Evolutionary conservation across 2,797 vertebrate genomes (phyloP).

Genomic region (Etheostoma perlongum): DNA sequence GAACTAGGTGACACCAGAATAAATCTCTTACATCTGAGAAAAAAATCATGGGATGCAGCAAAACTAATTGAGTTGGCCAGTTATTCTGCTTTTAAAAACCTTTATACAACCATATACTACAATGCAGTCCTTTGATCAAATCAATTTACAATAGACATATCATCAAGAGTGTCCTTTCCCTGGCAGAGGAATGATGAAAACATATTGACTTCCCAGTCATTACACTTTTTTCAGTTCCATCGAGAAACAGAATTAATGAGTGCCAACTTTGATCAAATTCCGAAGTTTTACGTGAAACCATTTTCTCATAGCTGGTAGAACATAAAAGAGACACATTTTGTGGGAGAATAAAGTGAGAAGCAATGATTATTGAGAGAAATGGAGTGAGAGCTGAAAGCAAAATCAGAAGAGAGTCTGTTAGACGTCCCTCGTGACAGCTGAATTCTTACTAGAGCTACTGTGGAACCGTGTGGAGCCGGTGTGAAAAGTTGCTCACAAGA

Average conservation of each 20-base stretch:
- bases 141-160: background rate
- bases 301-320: conserved; percentile 26
- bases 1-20: too few relatives aligned
- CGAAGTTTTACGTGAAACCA: background rate
- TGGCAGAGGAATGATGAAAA: conserved; percentile 4
- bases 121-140: conserved; percentile 4
- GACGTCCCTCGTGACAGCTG: conserved; percentile 23
- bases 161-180: background rate
- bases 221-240: background rate
- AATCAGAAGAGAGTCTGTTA: background rate
- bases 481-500: background rate
- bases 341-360: conserved; percentile 9
- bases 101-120: background rate
- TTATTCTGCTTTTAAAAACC: conserved; percentile 17
- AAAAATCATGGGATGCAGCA: background rate
- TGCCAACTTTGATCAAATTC: conserved; percentile 27
- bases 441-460: conserved; percentile 15
- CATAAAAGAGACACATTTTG: background rate
- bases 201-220: background rate
- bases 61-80: background rate
- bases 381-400: background rate
- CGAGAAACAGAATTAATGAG: conserved; percentile 26
- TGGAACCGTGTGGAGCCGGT: background rate
- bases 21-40: background rate
- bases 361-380: conserved; percentile 30